Evolutionary conservation across 2,113 vertebrate genomes (phyloP), one percentile per base, ranked within the genome.

Genomic region (Hystrix brachyura): DNA sequence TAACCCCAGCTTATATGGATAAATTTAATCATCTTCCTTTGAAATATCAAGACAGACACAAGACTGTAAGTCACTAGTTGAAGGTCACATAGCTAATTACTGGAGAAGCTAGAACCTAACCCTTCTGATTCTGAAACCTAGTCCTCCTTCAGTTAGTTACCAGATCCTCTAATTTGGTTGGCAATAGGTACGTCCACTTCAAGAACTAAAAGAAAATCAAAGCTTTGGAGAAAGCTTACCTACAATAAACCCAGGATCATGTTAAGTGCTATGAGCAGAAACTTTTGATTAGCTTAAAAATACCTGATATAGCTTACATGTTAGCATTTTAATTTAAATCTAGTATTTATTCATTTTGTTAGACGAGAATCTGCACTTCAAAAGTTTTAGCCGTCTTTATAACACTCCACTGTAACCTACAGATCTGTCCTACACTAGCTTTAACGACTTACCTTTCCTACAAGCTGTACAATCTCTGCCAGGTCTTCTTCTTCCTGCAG

Each of bases 401-500:
- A 65, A 65, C n/a, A 82, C 12, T 32, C 27, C 21, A 90, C 8
- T 17, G 2, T 59, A 90, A 84, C 29, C 51, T 62, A 71, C 23
- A 46, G 17, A 64, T 57, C 9, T 89, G 69, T n/a, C 14, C 9
- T 32, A 3, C 23, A 55, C 8, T 18, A 55, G 34, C 57, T 89
- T 34, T 87, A 46, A 21, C 43, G 74, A 93, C 98, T 98, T 82
- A 99, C 99, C 99, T 99, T 99, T 94, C 99, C 99, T n/a, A 99
- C 99, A 15, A 99, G 99, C 98, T 99, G 99, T 71, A 99, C 99
- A 55, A 99, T 99, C 98, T 99, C 99, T 64, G 99, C 99, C 87
- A 99, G 98, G 97, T 99, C 99, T 97, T 99, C 99, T 96, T 99
- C 99, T 97, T 99, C 99, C 98, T 99, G 99, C 23, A 99, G 98